phyloP scores from a whole-genome alignment of 1,140 invertebrate genomes.

The Cephus cinctus region DNA sequence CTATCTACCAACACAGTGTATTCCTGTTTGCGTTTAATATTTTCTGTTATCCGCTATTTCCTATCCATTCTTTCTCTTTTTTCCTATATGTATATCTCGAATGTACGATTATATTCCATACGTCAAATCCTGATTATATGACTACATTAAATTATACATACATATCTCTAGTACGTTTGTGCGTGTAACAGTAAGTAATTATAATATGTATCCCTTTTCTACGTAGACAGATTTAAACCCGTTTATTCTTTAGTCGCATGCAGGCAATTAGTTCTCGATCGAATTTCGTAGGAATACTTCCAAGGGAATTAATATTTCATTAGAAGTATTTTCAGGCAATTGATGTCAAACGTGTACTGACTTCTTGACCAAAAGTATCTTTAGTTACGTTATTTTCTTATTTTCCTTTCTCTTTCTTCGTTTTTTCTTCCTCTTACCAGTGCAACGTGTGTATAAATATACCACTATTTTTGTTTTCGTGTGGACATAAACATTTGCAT shows the following conservation, averaged over 20 bases:
- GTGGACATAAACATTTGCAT: too few species aligned
- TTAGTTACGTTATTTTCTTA: too few species aligned
- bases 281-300: slow-evolving; percentile 13
- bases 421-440: too few species aligned
- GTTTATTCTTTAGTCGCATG: background rate
- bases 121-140: slow-evolving; percentile 24
- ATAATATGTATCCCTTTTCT: slow-evolving; percentile 9
- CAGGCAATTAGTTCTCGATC: background rate
- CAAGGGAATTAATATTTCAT: slow-evolving; percentile 17
- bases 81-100: slow-evolving; percentile 9
- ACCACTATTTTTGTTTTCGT: too few species aligned
- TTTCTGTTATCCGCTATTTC: too few species aligned
- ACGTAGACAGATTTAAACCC: slow-evolving; percentile 10
- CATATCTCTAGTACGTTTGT: slow-evolving; percentile 26
- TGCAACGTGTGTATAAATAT: too few species aligned
- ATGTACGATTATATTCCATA: too few species aligned
- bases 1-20: slow-evolving; percentile 15
- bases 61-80: slow-evolving; percentile 11
- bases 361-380: slow-evolving; percentile 14
- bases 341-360: slow-evolving; percentile 10
- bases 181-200: slow-evolving; percentile 21
- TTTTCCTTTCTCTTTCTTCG: too few species aligned
- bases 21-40: too few species aligned
- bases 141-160: slow-evolving; percentile 21
- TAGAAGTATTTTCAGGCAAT: slow-evolving; percentile 4